phyloP scores from a whole-genome alignment of 2,113 vertebrate species.

The Nothocercus nigrocapillus region DNA sequence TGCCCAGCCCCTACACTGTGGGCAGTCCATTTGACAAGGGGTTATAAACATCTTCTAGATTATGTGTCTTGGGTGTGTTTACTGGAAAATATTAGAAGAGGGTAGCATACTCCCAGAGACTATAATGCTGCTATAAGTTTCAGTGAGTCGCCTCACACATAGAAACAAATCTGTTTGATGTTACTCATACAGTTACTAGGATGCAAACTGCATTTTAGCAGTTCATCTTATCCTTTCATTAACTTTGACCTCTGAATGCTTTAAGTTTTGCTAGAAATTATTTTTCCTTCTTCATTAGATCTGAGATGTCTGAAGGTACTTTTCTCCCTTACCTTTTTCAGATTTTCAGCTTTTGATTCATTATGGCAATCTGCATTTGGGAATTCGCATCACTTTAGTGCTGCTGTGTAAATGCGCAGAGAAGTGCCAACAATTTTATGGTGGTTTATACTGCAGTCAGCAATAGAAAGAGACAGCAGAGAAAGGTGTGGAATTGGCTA shows the following conservation, averaged over 20 bases:
- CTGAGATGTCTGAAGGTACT: neutral
- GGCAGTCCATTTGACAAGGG: neutral
- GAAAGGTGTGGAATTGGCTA: neutral
- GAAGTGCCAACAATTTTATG: neutral
- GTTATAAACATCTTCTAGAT: neutral
- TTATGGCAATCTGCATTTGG: neutral
- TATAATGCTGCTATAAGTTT: neutral
- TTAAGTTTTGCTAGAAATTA: neutral
- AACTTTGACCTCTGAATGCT: neutral
- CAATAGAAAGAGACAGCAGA: neutral
- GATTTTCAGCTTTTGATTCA: neutral
- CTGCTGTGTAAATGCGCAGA: neutral
- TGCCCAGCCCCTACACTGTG: rapidly evolving
- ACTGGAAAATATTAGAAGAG: neutral
- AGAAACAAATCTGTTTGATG: neutral
- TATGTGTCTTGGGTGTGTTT: neutral
- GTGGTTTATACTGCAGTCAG: neutral
- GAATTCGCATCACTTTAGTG: neutral
- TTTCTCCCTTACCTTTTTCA: neutral
- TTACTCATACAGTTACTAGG: neutral
- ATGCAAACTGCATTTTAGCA: neutral
- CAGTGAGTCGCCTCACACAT: neutral
- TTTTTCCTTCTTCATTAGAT: neutral
- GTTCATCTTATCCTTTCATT: neutral
- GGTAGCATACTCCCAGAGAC: neutral